Base-by-base conservation (phyloP, 1,140 invertebrate genomes). In the Drosophila nigromelanica region DNA sequence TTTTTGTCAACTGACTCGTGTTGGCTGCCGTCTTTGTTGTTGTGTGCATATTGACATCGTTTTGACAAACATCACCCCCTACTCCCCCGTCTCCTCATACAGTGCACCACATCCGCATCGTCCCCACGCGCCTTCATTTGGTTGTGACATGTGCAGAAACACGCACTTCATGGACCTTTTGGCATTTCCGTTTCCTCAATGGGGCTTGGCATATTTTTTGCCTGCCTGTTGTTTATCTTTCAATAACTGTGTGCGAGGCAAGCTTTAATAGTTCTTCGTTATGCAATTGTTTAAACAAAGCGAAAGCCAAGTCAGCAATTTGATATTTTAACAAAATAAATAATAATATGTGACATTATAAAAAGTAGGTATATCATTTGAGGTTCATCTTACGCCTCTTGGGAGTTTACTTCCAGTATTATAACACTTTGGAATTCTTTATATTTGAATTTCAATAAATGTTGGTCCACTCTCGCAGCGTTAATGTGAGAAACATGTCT, bases 41-140 rank as follows among this genome's bases (percentile, higher is more conserved):
- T 51, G 70, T 64, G 8, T 56, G 62, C 81, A 81, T 87, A 85
- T 87, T 86, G 81, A 85, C 81, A 85, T 85, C 62, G 50, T 85
- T 85, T 85, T 72, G 80, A 80, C 80, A 85, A 76, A 83, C 80
- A 70, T 67, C 45, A 59, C 60, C 33, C 21, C 33, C 61, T 51
- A 18, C 69, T 15, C 33, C 40, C 4, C 33, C 27, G 18, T 39
- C 3, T 8, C 8, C 21, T 7, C 27, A n/a, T 30, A 4, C 48
- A 51, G 14, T 51, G 30, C 48, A 48, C 47, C 47, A 48, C 64
- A 50, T 30, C 18, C 35, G 52, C 15, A 11, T n/a, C 18, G 11
- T 8, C 5, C 33, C 27, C 37, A 4, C 56, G 35, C 48, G 50
- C 45, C 40, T 30, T 68, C 42, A 42, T 40, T 39, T 64, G 15